These are phyloP conservation scores for Tenthredo distinguenda DNA, from an alignment of 2,888 invertebrate genomes.

Conservation along the genomic window DNA sequence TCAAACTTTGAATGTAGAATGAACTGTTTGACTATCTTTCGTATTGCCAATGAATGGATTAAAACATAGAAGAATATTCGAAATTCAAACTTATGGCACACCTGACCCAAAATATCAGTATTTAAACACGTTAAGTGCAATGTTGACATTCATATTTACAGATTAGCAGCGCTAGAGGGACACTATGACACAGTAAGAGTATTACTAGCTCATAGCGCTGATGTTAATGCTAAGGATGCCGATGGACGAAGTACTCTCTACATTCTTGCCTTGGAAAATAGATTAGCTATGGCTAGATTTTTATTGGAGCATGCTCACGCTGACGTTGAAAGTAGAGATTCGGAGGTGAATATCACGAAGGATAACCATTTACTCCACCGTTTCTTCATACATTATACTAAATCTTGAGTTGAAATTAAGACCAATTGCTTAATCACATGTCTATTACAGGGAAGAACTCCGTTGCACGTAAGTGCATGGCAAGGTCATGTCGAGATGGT, in stretches of 20 bases:
- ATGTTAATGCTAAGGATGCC: conserved; percentile 93
- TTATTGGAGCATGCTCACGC: conserved; percentile 88
- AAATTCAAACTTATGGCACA: not conserved
- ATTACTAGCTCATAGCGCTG: conserved; percentile 87
- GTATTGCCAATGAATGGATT: not conserved
- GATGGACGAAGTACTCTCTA: conserved; percentile 96
- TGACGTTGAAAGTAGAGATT: conserved; percentile 92
- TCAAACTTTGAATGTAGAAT: not conserved
- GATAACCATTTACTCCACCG: not conserved
- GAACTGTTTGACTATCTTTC: not conserved
- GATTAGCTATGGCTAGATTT: conserved; percentile 90
- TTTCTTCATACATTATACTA: not conserved
- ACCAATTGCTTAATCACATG: not conserved
- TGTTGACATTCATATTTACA: conserved; percentile 65
- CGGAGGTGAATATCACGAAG: conserved; percentile 81
- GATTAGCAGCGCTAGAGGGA: conserved; percentile 90
- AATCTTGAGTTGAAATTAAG: not conserved
- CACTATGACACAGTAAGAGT: conserved; percentile 89
- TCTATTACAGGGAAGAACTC: conserved; percentile 86
- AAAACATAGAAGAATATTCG: not conserved
- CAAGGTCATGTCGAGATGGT: conserved; percentile 98
- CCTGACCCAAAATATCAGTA: not conserved
- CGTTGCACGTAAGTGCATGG: conserved; percentile 94
- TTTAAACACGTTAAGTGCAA: not conserved
- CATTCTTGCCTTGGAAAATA: conserved; percentile 93